Conservation (phyloP, 2,797 vertebrate species). For the Odontamblyopus lacepedii region DNA sequence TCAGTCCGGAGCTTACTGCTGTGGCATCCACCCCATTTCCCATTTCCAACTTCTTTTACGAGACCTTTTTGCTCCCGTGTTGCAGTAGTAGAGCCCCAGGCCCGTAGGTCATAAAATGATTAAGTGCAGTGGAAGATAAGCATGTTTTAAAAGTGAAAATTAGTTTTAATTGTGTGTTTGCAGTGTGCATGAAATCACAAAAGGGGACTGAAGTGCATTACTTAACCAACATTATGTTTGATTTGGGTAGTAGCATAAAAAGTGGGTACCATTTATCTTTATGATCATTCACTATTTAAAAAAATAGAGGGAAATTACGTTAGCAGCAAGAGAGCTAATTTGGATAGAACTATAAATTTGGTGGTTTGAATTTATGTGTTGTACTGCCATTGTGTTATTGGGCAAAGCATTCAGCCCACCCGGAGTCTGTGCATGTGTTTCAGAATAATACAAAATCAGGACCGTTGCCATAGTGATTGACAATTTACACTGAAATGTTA, state of each 20-base stretch:
- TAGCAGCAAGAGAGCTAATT: background rate
- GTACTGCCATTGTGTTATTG: too few relatives aligned
- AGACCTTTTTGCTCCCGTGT: slow-evolving; percentile 61
- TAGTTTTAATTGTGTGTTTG: slow-evolving; percentile 63
- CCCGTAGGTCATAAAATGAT: slow-evolving; percentile 68
- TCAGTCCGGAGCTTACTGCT: slow-evolving; percentile 69
- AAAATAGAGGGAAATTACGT: too few relatives aligned
- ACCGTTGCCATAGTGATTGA: too few relatives aligned
- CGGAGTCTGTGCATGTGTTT: too few relatives aligned
- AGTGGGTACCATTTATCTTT: too few relatives aligned
- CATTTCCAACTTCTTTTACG: slow-evolving; percentile 68
- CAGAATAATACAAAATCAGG: too few relatives aligned
- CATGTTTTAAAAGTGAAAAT: slow-evolving; percentile 71
- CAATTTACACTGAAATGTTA: too few relatives aligned
- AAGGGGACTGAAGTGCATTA: slow-evolving; percentile 40
- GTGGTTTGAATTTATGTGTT: too few relatives aligned
- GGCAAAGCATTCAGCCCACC: too few relatives aligned
- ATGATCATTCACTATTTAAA: too few relatives aligned
- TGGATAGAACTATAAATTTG: background rate
- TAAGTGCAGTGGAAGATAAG: slow-evolving; percentile 67
- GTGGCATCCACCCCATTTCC: slow-evolving; percentile 73
- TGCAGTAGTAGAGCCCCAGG: slow-evolving; percentile 51
- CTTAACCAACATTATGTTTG: slow-evolving; percentile 30
- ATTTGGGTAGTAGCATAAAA: too few relatives aligned
- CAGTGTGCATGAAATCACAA: slow-evolving; percentile 52